These are phyloP conservation scores for Trachelipus rathkii DNA, from an alignment of 1,140 invertebrate genomes.

Conservation along the genomic window DNA sequence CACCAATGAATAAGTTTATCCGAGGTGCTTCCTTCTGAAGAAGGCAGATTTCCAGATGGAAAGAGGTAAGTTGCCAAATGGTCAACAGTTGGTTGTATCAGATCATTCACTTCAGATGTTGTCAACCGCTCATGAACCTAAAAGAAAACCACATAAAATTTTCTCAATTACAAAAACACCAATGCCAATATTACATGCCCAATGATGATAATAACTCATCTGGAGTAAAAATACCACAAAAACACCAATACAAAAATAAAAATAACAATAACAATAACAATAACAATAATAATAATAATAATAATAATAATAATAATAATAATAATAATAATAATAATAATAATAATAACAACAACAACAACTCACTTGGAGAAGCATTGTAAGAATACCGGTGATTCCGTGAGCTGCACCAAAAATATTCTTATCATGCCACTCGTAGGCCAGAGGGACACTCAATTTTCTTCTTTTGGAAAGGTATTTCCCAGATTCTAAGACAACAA, in stretches of 20 bases:
- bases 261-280: neutral
- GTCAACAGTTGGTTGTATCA: slow-evolving; percentile 61
- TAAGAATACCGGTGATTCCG: slow-evolving; percentile 78
- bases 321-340: too few species aligned
- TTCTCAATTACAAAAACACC: too few species aligned
- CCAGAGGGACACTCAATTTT: slow-evolving; percentile 59
- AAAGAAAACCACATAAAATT: too few species aligned
- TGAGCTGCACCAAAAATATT: slow-evolving; percentile 83
- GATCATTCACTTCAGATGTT: slow-evolving; percentile 54
- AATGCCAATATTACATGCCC: too few species aligned
- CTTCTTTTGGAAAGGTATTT: slow-evolving; percentile 56
- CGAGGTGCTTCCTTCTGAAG: slow-evolving; percentile 64
- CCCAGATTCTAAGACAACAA: slow-evolving; percentile 64
- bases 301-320: too few species aligned
- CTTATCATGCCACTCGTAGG: slow-evolving; percentile 83
- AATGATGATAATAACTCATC: slow-evolving; percentile 52
- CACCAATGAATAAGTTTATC: slow-evolving; percentile 91
- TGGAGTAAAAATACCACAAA: slow-evolving; percentile 74
- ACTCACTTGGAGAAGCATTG: slow-evolving; percentile 68
- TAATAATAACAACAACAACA: neutral
- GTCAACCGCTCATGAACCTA: slow-evolving; percentile 58
- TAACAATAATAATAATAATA: neutral
- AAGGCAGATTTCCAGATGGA: slow-evolving; percentile 80
- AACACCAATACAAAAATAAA: neutral
- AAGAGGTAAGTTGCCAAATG: slow-evolving; percentile 60